Evolutionary conservation across 2,797 vertebrate species (phyloP).

Genomic region (Tadarida brasiliensis): DNA sequence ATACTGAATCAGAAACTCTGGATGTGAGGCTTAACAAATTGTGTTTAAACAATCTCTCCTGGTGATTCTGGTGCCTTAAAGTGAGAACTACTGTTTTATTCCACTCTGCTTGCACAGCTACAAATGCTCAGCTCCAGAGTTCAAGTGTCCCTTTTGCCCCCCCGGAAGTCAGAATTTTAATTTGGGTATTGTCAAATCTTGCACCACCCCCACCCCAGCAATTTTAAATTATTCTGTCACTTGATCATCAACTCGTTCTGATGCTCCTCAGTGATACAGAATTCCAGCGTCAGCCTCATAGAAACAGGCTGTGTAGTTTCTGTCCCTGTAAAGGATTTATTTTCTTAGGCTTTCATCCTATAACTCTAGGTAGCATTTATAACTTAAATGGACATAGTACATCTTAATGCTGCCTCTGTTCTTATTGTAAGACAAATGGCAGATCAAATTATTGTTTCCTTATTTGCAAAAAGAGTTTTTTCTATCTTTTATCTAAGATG

Average conservation of each 20-base stretch:
- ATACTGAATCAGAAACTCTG: not conserved
- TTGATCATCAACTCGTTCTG: not conserved
- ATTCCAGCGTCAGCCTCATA: not conserved
- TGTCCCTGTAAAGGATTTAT: not conserved
- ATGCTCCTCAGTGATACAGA: not conserved
- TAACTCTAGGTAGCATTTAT: not conserved
- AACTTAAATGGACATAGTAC: not conserved
- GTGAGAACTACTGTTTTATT: not conserved
- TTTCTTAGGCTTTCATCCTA: not conserved
- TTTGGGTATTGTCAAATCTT: not conserved
- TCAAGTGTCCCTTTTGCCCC: not conserved
- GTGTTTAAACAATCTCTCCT: not conserved
- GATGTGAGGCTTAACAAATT: not conserved
- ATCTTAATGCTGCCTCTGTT: not conserved
- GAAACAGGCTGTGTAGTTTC: not conserved
- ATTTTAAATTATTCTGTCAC: not conserved
- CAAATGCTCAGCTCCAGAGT: not conserved
- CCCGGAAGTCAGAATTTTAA: not conserved
- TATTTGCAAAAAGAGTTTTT: not conserved
- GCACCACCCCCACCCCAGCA: not conserved
- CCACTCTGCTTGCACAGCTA: too few relatives aligned
- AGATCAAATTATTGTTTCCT: not conserved
- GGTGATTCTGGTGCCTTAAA: not conserved
- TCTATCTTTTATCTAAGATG: not conserved
- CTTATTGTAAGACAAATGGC: not conserved